A percentile compares a stretch with the other conserved stretches of the same genome.
Conservation (phyloP, 2,888 invertebrate genomes). For the Nephrocerus scutellatus region DNA sequence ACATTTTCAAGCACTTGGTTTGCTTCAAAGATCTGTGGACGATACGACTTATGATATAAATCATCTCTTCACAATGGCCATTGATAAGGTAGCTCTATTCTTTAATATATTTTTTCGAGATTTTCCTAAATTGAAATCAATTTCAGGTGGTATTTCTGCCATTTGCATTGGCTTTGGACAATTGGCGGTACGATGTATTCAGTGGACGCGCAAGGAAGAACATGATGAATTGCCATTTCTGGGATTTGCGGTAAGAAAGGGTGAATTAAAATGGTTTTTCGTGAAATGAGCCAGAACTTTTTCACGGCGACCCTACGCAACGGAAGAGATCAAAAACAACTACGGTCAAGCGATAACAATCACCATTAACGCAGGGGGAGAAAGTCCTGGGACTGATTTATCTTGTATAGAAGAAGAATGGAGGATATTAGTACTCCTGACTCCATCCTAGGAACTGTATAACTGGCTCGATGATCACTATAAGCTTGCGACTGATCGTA, state of each 20-base stretch:
- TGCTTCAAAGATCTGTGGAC: constrained; percentile 73
- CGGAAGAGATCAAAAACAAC: too few relatives aligned
- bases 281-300: too few relatives aligned
- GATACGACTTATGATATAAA: constrained; percentile 79
- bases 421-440: too few relatives aligned
- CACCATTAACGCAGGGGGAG: too few relatives aligned
- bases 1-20: constrained; percentile 75
- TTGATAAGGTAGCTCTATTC: constrained; percentile 62
- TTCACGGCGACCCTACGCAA: too few relatives aligned
- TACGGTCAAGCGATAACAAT: too few relatives aligned
- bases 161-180: constrained; percentile 75
- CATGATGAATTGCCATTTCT: constrained; percentile 83
- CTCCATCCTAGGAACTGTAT: too few relatives aligned
- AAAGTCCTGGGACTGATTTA: too few relatives aligned
- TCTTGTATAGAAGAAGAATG: too few relatives aligned
- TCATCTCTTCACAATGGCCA: constrained; percentile 73
- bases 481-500: too few relatives aligned
- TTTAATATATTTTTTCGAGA: neutral
- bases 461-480: too few relatives aligned
- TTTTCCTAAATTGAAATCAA: neutral
- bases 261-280: neutral
- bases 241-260: constrained; percentile 64
- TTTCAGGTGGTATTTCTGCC: constrained; percentile 60
- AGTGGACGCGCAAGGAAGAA: constrained; percentile 65
- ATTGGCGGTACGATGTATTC: constrained; percentile 82